phyloP scores from a whole-genome alignment of 2,888 invertebrate genomes.

The Onchidella celtica region DNA sequence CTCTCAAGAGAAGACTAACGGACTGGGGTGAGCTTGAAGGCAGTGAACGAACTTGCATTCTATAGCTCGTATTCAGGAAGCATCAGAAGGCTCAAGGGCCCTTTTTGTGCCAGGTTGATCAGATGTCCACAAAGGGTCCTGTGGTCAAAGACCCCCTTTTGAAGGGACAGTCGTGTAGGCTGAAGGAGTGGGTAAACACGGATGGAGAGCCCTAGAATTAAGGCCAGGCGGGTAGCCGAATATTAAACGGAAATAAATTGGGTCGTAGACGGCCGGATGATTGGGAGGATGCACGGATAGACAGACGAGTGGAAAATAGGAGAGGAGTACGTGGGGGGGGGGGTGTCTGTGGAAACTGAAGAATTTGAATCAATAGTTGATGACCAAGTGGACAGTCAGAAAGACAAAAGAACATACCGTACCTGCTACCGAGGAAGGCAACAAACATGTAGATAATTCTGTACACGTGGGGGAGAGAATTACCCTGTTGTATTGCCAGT shows the following conservation, averaged over 20 bases:
- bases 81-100: constrained; percentile 7
- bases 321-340: too few relatives aligned
- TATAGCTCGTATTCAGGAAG: constrained; percentile 12
- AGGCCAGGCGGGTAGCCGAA: not conserved
- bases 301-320: too few relatives aligned
- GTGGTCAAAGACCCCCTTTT: constrained; percentile 11
- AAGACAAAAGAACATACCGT: too few relatives aligned
- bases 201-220: constrained; percentile 36
- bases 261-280: constrained; percentile 10
- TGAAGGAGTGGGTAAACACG: constrained; percentile 23
- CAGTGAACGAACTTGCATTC: not conserved
- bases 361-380: too few relatives aligned
- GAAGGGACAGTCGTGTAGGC: constrained; percentile 1
- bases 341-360: too few relatives aligned
- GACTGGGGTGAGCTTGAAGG: not conserved
- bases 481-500: too few relatives aligned
- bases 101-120: constrained; percentile 1
- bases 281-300: not conserved
- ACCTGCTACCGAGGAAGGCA: too few relatives aligned
- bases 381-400: too few relatives aligned
- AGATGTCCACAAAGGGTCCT: constrained; percentile 13
- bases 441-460: too few relatives aligned
- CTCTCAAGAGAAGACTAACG: constrained; percentile 45
- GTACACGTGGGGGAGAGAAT: too few relatives aligned
- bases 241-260: constrained; percentile 28